These are phyloP conservation scores for Carabus problematicus DNA, from an alignment of 2,888 invertebrate species.

Conservation along the genomic window DNA sequence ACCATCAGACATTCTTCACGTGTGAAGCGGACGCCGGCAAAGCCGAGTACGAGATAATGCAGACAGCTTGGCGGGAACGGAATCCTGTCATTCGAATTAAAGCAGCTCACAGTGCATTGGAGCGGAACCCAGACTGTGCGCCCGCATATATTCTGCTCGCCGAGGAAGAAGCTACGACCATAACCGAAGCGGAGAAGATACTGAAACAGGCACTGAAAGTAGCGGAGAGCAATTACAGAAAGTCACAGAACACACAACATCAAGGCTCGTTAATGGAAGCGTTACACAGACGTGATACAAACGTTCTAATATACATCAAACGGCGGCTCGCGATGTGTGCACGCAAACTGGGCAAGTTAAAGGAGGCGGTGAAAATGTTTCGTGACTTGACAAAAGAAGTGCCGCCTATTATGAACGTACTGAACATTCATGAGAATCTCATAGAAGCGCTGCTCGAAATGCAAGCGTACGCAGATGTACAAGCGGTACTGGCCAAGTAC, in stretches of 20 bases:
- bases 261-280: constrained; percentile 77
- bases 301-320: constrained; percentile 93
- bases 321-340: constrained; percentile 97
- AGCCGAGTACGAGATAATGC: constrained; percentile 92
- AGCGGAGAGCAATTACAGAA: constrained; percentile 81
- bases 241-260: constrained; percentile 82
- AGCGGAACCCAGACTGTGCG: constrained; percentile 89
- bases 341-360: constrained; percentile 88
- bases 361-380: constrained; percentile 96
- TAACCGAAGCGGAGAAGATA: constrained; percentile 84
- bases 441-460: constrained; percentile 94
- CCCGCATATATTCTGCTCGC: constrained; percentile 94
- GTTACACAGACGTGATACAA: constrained; percentile 86
- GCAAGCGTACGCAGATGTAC: constrained; percentile 96
- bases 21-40: constrained; percentile 88
- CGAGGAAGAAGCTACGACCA: constrained; percentile 95
- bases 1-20: constrained; percentile 96
- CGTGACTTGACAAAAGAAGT: constrained; percentile 96
- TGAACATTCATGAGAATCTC: constrained; percentile 95
- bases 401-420: constrained; percentile 91
- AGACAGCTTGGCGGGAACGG: constrained; percentile 95
- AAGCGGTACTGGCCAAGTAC: constrained; percentile 89
- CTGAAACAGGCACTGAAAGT: constrained; percentile 83
- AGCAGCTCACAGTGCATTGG: constrained; percentile 88
- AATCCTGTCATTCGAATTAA: constrained; percentile 90